Conservation (phyloP, 2,797 vertebrate species). For the Philypnodon macrostomus region DNA sequence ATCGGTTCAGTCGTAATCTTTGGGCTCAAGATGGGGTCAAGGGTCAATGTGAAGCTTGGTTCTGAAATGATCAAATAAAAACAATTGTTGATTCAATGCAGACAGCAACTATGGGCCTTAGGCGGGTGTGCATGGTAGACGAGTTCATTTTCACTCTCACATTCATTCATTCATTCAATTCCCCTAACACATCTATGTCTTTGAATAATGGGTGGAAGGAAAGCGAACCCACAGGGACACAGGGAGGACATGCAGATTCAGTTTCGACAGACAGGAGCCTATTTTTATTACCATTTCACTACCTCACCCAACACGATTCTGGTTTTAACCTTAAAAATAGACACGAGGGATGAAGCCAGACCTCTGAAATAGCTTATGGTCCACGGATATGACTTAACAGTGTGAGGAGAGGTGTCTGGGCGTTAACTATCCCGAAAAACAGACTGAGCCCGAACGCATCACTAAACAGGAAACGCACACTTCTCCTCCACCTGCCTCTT, state of each 20-base stretch:
- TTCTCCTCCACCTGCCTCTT: constrained; percentile 26
- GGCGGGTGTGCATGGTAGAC: too few species aligned
- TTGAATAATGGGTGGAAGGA: too few species aligned
- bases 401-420: constrained; percentile 32
- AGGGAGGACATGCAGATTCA: too few species aligned
- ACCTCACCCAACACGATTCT: constrained; percentile 11
- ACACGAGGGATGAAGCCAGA: constrained; percentile 15
- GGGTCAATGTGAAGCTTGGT: constrained; percentile 76
- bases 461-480: constrained; percentile 42
- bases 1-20: constrained; percentile 81
- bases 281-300: not conserved
- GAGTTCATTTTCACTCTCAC: too few species aligned
- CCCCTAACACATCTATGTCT: too few species aligned
- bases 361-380: constrained; percentile 42
- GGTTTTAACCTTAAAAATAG: constrained; percentile 24
- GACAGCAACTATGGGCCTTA: too few species aligned
- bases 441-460: constrained; percentile 60
- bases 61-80: constrained; percentile 63
- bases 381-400: constrained; percentile 32
- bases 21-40: constrained; percentile 60
- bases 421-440: constrained; percentile 24
- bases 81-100: too few species aligned
- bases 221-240: too few species aligned
- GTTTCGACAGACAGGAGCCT: not conserved
- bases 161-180: too few species aligned